Base-by-base conservation (phyloP, 2,888 invertebrate species). In the Baronia brevicornis region DNA sequence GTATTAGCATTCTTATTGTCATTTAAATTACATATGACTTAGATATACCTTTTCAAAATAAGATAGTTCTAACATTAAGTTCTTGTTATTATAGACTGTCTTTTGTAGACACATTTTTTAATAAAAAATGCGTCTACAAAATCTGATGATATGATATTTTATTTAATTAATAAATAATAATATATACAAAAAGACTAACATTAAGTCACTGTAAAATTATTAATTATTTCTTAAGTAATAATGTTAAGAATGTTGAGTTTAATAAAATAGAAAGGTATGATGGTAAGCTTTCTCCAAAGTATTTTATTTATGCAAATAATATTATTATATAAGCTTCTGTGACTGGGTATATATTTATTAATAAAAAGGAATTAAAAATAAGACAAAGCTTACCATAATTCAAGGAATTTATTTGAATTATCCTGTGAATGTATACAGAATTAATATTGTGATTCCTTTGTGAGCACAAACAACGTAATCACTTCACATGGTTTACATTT, bases 321-420 rank as follows among this genome's bases (percentile, higher is more conserved):
- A n/a, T n/a, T n/a, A n/a, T n/a, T n/a, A n/a, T n/a, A n/a, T n/a
- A n/a, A n/a, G n/a, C n/a, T n/a, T n/a, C n/a, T n/a, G n/a, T n/a
- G n/a, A n/a, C n/a, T n/a, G n/a, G n/a, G n/a, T n/a, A 12, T n/a
- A 8, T n/a, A 13, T 13, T 7, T 13, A 5, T 15, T 6, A 27
- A 6, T n/a, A 9, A 17, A 15, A 27, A 5, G 6, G 18, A 20
- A 17, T 8, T 30, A 41, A 31, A 34, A 39, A n/a, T 36, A 39
- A 29, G 38, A 27, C 18, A 33, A 20, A 26, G 46, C 57, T 55
- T 54, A 60, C 62, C 55, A 52, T 48, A 46, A 44, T 47, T 48
- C 46, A 43, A 50, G 46, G 45, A 53, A 56, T 59, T 59, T 58
- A 47, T 47, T 43, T 46, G 41, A 46, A n/a, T n/a, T n/a, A n/a